Conservation (phyloP, 1,140 invertebrate genomes). For the Pararge aegeria region DNA sequence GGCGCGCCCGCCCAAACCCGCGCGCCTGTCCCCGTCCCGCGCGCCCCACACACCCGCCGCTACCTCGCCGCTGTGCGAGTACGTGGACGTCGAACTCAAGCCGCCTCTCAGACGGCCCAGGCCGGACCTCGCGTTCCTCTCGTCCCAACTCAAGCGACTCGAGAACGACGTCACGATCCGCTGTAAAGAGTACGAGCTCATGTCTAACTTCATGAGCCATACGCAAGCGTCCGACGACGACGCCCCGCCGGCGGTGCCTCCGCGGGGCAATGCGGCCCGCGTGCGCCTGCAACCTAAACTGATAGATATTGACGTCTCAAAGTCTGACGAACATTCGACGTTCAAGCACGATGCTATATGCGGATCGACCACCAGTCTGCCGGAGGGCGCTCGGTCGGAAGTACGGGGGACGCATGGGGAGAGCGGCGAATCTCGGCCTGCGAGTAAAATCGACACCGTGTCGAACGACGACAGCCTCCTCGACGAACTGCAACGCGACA, state of each 20-base stretch:
- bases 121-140: slow-evolving; percentile 32
- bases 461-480: slow-evolving; percentile 66
- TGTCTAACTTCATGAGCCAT: slow-evolving; percentile 67
- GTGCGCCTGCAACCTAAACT: slow-evolving; percentile 34
- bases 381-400: slow-evolving; percentile 31
- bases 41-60: slow-evolving; percentile 33
- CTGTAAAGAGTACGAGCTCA: slow-evolving; percentile 72
- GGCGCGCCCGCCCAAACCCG: slow-evolving; percentile 59
- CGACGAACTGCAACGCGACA: slow-evolving; percentile 62
- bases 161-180: slow-evolving; percentile 38
- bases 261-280: too few relatives aligned
- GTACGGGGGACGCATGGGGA: slow-evolving; percentile 23
- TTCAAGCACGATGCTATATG: slow-evolving; percentile 34
- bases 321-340: slow-evolving; percentile 27
- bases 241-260: slow-evolving; percentile 68
- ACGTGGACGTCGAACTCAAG: slow-evolving; percentile 60
- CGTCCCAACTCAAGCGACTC: slow-evolving; percentile 17
- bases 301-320: slow-evolving; percentile 32
- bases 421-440: slow-evolving; percentile 33
- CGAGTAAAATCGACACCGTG: slow-evolving; percentile 43
- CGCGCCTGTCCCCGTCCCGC: slow-evolving; percentile 51
- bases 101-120: slow-evolving; percentile 45
- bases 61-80: slow-evolving; percentile 53
- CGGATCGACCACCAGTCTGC: slow-evolving; percentile 39
- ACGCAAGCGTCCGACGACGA: slow-evolving; percentile 49